phyloP scores from a whole-genome alignment of 2,797 vertebrate genomes.

The Cacajao melanocephalus region DNA sequence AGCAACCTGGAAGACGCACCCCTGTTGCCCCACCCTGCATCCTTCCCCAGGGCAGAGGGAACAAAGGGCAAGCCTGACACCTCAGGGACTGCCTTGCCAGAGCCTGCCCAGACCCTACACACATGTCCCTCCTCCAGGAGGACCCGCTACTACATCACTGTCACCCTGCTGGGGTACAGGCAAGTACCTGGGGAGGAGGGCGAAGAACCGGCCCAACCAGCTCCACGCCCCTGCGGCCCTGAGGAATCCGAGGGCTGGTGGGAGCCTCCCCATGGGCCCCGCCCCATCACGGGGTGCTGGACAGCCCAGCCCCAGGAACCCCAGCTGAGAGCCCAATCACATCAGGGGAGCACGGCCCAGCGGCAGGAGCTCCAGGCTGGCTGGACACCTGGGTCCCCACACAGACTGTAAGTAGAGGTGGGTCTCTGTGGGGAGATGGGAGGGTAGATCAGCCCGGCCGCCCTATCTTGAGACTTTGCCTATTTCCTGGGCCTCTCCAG shows the following conservation, averaged over 20 bases:
- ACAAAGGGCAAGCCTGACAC: constrained; percentile 64
- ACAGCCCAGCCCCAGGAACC: constrained; percentile 6
- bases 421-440: accelerated
- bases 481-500: neutral
- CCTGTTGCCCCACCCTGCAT: constrained; percentile 16
- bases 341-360: constrained; percentile 27
- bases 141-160: constrained; percentile 51
- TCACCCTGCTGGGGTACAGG: constrained; percentile 17
- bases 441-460: neutral
- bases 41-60: neutral
- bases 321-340: neutral
- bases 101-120: neutral
- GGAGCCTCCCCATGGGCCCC: constrained; percentile 79
- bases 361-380: constrained; percentile 1
- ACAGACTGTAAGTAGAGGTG: constrained; percentile 45
- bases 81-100: neutral
- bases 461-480: neutral
- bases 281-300: constrained; percentile 77
- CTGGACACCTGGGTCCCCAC: neutral
- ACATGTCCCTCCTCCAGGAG: neutral
- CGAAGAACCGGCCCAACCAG: constrained; percentile 82
- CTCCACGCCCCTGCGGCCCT: constrained; percentile 81
- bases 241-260: constrained; percentile 83
- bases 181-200: constrained; percentile 60
- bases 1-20: neutral